Percentiles rank a stretch among this genome's conserved stretches.
Conservation (phyloP, 2,888 invertebrate species). For the Beris morrisii region DNA sequence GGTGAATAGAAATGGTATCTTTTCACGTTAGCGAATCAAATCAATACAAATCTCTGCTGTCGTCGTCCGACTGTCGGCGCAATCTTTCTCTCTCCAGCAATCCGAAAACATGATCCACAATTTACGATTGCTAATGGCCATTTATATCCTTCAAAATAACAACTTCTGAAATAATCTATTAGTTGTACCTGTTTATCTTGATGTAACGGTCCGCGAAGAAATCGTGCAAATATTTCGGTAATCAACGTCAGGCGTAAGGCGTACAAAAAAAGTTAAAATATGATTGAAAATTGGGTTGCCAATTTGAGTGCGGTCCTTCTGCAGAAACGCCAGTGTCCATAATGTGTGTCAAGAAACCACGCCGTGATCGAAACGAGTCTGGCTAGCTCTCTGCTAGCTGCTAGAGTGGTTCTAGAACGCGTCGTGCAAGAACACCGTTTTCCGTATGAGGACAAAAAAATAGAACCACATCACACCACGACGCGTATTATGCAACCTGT, state of each 20-base stretch:
- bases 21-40: too few relatives aligned
- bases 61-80: too few relatives aligned
- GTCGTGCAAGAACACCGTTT: constrained; percentile 29
- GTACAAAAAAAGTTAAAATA: not conserved
- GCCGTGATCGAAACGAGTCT: constrained; percentile 20
- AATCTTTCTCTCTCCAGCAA: too few relatives aligned
- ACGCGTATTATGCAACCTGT: constrained; percentile 33
- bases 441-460: constrained; percentile 20
- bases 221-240: constrained; percentile 32
- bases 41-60: too few relatives aligned
- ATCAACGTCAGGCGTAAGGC: constrained; percentile 19
- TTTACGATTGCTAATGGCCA: constrained; percentile 32
- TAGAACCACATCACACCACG: constrained; percentile 14
- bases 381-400: constrained; percentile 1
- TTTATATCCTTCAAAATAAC: constrained; percentile 32
- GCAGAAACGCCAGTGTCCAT: not conserved
- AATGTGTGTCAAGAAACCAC: constrained; percentile 29
- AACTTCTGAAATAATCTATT: constrained; percentile 32
- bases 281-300: constrained; percentile 24
- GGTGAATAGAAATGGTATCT: too few relatives aligned
- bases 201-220: constrained; percentile 27
- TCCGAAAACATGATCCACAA: constrained; percentile 20
- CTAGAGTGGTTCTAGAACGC: constrained; percentile 22
- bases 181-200: constrained; percentile 32
- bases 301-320: constrained; percentile 25